Base-by-base conservation (phyloP, 2,797 vertebrate genomes). In the Loriculus beryllinus region DNA sequence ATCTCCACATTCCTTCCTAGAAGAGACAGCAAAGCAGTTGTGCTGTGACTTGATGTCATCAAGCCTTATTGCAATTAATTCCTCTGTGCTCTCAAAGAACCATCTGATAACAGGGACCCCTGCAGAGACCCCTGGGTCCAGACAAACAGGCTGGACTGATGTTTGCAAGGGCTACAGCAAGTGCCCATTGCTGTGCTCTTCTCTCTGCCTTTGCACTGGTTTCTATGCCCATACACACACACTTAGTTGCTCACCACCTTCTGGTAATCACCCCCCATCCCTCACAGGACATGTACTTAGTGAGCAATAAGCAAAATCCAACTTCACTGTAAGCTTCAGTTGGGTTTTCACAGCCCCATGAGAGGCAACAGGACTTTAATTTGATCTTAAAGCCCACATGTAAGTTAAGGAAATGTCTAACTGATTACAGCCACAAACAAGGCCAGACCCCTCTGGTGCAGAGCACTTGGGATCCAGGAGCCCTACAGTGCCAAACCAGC, bases 211-310 rank as follows among this genome's bases (percentile, higher is more conserved):
- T 22, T 26, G 60, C 48, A 14, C 31, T 9, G 25, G 10, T 48
- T 52, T 35, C 47, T 28, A 13, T 5, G 25, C 28, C 42, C 31
- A 8, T 3, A 26, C 31, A 25, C 35, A 20, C 37, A 8, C 7
- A 10, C 6, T 8, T 21, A 17, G 9, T 1, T 42, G 35, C 64
- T 76, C 80, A 16, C 5, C 12, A 40, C 17, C 67, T 67, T 3
- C 47, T 54, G 60, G 47, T 17, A 4, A 31, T 7, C 4, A 1
- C 2, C 7, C n/a, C 45, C 5, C n/a, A 9, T 5, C 25, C 86
- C 1, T 0, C 28, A 29, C 69, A 37, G 26, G 42, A 19, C 31
- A 40, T 1, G 7, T 1, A 25, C 31, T 8, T 25, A 16, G 15
- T 4, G 9, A 89, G 70, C n/a, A 51, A 14, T 47, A 39, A 57